These are phyloP conservation scores for Formica aserva DNA, from an alignment of 2,888 invertebrate genomes.

Conservation along the genomic window DNA sequence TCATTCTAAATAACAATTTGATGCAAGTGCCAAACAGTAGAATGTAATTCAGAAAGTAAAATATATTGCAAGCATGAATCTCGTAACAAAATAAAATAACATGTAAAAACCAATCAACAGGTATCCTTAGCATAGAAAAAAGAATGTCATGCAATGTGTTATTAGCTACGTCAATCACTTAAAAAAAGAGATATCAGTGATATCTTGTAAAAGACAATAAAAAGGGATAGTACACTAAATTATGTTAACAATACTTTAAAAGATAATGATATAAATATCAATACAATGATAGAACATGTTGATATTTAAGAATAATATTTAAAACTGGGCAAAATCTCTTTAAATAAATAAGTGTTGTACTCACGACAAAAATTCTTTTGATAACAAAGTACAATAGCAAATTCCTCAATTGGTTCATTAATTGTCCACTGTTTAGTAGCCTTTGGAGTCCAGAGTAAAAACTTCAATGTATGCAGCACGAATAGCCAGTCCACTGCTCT, in stretches of 20 bases:
- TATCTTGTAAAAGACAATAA: not conserved
- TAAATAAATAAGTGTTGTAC: slow-evolving; percentile 35
- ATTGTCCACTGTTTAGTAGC: slow-evolving; percentile 89
- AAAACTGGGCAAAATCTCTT: not conserved
- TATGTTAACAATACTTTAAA: not conserved
- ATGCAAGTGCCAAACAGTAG: not conserved
- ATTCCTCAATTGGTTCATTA: slow-evolving; percentile 92
- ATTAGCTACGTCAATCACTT: not conserved
- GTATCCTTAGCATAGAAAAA: not conserved
- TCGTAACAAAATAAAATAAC: not conserved
- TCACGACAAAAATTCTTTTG: slow-evolving; percentile 92
- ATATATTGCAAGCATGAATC: not conserved
- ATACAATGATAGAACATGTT: not conserved
- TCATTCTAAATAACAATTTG: not conserved
- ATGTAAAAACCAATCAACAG: not conserved
- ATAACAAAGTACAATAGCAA: slow-evolving; percentile 97
- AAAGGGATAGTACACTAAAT: not conserved
- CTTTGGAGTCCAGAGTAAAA: slow-evolving; percentile 96
- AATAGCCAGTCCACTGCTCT: slow-evolving; percentile 95
- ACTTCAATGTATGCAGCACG: slow-evolving; percentile 96
- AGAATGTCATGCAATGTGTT: not conserved
- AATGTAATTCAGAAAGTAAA: not conserved
- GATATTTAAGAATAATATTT: not conserved
- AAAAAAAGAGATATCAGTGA: not conserved
- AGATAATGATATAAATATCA: not conserved